Evolutionary conservation across 1,140 invertebrate genomes (phyloP).

Genomic region (Agrypnia vestita): DNA sequence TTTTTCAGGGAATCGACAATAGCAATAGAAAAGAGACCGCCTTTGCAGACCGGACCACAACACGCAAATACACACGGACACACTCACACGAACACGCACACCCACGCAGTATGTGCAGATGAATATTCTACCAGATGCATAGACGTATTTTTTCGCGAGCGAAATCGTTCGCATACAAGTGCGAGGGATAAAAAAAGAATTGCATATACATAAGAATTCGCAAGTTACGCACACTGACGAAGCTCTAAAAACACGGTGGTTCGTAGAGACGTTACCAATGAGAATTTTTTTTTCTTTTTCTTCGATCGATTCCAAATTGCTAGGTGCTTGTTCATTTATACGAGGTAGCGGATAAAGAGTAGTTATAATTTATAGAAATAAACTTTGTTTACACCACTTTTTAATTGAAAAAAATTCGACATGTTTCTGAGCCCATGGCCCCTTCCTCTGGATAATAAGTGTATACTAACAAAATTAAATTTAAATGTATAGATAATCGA

Average conservation of each 20-base stretch:
- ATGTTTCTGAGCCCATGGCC: too few species aligned
- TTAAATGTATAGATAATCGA: too few species aligned
- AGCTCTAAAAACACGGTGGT: not conserved
- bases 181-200: slow-evolving; percentile 28
- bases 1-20: slow-evolving; percentile 6
- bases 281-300: too few species aligned
- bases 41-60: not conserved
- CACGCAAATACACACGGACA: not conserved
- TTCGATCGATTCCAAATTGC: too few species aligned
- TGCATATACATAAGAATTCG: slow-evolving; percentile 4
- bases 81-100: not conserved
- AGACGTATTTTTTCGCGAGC: slow-evolving; percentile 33
- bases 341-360: too few species aligned
- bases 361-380: too few species aligned
- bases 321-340: too few species aligned
- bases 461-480: too few species aligned
- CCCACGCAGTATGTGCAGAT: not conserved
- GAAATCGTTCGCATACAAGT: slow-evolving; percentile 2
- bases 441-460: too few species aligned
- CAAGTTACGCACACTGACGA: slow-evolving; percentile 30
- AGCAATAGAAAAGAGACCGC: slow-evolving; percentile 3
- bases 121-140: slow-evolving; percentile 23
- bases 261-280: too few species aligned
- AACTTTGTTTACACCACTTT: too few species aligned
- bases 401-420: too few species aligned